phyloP scores from a whole-genome alignment of 2,888 invertebrate species.

The Trachelus iudaicus region DNA sequence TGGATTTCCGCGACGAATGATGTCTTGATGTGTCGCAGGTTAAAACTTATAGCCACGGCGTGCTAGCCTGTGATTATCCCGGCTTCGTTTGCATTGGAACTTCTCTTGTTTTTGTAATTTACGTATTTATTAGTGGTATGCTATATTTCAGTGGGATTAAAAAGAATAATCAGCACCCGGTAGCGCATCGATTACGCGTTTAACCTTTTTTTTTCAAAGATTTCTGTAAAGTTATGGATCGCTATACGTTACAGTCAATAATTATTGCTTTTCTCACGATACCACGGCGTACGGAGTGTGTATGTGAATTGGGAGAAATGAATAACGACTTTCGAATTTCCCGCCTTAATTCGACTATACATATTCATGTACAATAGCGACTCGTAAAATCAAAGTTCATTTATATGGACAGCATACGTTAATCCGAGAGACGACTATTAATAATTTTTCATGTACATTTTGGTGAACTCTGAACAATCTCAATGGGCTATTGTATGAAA shows the following conservation, averaged over 20 bases:
- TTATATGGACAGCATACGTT: neutral
- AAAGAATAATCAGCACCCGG: neutral
- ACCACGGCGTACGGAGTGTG: neutral
- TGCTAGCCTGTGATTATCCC: constrained; percentile 38
- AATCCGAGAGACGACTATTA: neutral
- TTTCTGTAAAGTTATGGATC: neutral
- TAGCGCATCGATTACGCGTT: neutral
- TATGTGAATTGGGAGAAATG: neutral
- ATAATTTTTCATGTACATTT: neutral
- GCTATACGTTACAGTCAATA: constrained; percentile 9
- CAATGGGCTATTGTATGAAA: neutral
- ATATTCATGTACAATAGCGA: neutral
- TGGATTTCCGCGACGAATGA: constrained; percentile 35
- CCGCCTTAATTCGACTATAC: neutral
- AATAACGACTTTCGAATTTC: neutral
- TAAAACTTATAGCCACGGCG: constrained; percentile 18
- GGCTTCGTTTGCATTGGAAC: constrained; percentile 27
- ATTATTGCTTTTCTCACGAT: constrained; percentile 21
- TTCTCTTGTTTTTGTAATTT: constrained; percentile 24
- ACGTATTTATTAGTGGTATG: constrained; percentile 5
- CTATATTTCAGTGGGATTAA: constrained; percentile 5
- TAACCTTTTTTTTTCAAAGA: neutral
- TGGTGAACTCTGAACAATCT: neutral
- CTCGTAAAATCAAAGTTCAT: neutral
- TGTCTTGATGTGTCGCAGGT: constrained; percentile 51